Base-by-base conservation (phyloP, 2,888 invertebrate species). In the Prosapia bicincta region DNA sequence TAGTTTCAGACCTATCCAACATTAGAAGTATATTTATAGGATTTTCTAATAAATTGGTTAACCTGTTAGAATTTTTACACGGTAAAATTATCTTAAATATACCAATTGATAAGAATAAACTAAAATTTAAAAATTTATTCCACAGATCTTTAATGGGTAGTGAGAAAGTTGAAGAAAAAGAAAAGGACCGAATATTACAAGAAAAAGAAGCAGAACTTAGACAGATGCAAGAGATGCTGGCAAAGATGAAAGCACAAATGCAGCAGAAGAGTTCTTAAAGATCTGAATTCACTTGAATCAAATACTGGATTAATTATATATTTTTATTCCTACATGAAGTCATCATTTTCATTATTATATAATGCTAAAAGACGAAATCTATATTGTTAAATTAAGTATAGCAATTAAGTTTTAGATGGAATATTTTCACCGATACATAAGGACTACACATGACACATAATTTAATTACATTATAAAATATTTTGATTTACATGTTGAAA, bases 231-330 rank as follows among this genome's bases (percentile, higher is more conserved):
- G 97, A 97, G 85, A 95, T 97, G 92, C 85, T 98, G 82, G 93
- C 94, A 38, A 94, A 94, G 83, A 98, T 98, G 97, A 96, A 98
- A 86, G 95, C 97, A 0, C 96, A 98, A 87, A 96, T 98, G 89
- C 90, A 92, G 83, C 88, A 92, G 82, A 91, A 91, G 82, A 54
- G 7, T 54, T 54, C 38, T 38, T 38, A 54, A 54, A 54, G 5
- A 38, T 54, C 54, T 54, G 54, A 20, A 20, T 3, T 3, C 13
- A 54, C 20, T 20, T 20, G 20, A 54, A 54, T 2, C 5, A 54
- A 20, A 54, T 5, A 20, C n/a, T 20, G 1, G 54, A n/a, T 10
- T 54, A 20, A 9, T 2, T 13, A 13, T 20, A 54, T 54, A 54
- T 54, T 54, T 54, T 54, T 54, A 54, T 54, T 54, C 54, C 20